These are phyloP conservation scores for Calameuta pallipes DNA, from an alignment of 2,888 invertebrate species.

Conservation along the genomic window DNA sequence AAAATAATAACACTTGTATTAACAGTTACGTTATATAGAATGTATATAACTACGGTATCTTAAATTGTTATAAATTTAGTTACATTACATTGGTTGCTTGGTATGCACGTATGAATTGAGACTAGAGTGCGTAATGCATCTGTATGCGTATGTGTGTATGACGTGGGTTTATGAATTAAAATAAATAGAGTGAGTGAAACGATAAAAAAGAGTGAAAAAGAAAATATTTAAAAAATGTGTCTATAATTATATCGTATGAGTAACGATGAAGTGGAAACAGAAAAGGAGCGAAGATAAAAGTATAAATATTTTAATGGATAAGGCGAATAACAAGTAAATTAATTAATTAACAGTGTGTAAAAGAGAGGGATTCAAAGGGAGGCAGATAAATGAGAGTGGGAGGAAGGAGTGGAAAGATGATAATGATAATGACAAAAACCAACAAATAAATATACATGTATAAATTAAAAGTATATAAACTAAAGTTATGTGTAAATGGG, in stretches of 20 bases:
- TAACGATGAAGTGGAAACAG: slow-evolving; percentile 15
- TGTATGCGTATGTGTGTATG: slow-evolving; percentile 19
- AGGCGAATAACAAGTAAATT: slow-evolving; percentile 25
- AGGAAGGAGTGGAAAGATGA: slow-evolving; percentile 14
- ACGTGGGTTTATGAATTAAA: slow-evolving; percentile 24
- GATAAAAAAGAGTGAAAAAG: slow-evolving; percentile 3
- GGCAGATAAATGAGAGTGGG: background rate
- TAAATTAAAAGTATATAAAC: slow-evolving; percentile 31
- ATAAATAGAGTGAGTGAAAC: background rate
- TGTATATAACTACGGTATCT: no score
- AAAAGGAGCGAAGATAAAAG: slow-evolving; percentile 33
- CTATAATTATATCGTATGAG: slow-evolving; percentile 50
- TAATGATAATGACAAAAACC: slow-evolving; percentile 42
- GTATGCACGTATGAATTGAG: no score
- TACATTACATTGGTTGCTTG: no score
- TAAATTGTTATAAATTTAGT: no score
- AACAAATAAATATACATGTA: slow-evolving; percentile 39
- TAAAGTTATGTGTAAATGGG: slow-evolving; percentile 4
- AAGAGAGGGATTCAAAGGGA: no score
- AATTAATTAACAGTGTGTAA: no score
- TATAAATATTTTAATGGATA: slow-evolving; percentile 40
- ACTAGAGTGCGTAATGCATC: no score
- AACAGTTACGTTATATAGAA: no score
- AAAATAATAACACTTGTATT: no score
- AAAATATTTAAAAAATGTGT: slow-evolving; percentile 34